These are phyloP conservation scores for Fregetta grallaria DNA, from an alignment of 2,113 vertebrate genomes.

Conservation along the genomic window DNA sequence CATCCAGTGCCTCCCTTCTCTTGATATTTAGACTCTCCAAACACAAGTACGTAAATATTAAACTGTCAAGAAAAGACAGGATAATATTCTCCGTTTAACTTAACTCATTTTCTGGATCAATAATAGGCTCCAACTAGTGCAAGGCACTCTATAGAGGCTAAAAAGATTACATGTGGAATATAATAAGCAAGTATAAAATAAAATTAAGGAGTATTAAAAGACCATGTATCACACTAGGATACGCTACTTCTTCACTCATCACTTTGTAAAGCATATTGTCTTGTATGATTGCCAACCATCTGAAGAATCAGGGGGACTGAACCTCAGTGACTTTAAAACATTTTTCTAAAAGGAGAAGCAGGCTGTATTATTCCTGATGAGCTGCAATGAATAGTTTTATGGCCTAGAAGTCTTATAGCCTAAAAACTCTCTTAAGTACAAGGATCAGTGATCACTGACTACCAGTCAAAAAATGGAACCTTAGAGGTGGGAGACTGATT, in stretches of 20 bases:
- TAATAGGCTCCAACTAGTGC: background rate
- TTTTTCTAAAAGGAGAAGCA: background rate
- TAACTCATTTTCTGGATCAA: background rate
- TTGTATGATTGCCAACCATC: background rate
- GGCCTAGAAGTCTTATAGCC: background rate
- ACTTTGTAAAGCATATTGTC: background rate
- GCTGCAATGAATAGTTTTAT: background rate
- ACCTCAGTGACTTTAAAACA: background rate
- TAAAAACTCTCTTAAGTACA: background rate
- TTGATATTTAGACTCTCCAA: background rate
- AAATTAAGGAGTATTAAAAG: background rate
- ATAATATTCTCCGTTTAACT: background rate
- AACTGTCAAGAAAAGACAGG: background rate
- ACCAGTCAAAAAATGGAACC: background rate
- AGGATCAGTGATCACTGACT: background rate
- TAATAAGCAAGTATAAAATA: background rate
- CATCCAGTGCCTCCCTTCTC: background rate
- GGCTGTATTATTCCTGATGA: background rate
- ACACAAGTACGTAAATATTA: background rate
- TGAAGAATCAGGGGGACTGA: background rate
- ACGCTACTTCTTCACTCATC: background rate
- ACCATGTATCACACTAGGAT: background rate
- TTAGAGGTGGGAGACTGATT: background rate
- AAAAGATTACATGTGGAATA: background rate
- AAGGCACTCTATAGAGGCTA: background rate